A percentile compares a stretch with the other conserved stretches of the same genome.
Evolutionary conservation across 2,888 invertebrate genomes (phyloP).

Genomic region (Stenurella melanura): DNA sequence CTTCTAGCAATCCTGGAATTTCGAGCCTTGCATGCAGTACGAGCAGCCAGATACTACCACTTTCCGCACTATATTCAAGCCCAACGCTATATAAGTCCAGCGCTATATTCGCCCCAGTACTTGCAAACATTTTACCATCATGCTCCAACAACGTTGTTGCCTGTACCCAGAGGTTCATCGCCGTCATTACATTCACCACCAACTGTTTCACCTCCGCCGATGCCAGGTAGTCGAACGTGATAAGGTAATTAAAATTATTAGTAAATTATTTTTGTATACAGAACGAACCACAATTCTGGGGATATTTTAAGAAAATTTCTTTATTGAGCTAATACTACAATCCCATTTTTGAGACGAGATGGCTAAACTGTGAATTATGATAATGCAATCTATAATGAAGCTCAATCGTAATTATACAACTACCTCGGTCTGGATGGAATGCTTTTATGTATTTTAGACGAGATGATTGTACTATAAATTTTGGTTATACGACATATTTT

Average conservation of each 20-base stretch:
- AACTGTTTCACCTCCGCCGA: conserved; percentile 39
- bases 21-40: conserved; percentile 65
- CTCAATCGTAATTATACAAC: too few species aligned
- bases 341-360: too few species aligned
- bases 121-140: conserved; percentile 64
- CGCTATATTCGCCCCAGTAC: conserved; percentile 67
- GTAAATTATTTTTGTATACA: background rate
- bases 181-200: conserved; percentile 40
- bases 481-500: too few species aligned
- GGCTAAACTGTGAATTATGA: too few species aligned
- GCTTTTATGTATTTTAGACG: too few species aligned
- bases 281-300: background rate
- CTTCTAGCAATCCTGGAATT: conserved; percentile 68
- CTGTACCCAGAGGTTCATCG: conserved; percentile 58
- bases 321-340: too few species aligned
- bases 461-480: too few species aligned
- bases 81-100: conserved; percentile 63
- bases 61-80: conserved; percentile 62
- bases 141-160: conserved; percentile 59
- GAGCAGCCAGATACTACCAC: conserved; percentile 65
- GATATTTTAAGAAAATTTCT: too few species aligned
- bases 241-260: conserved; percentile 56
- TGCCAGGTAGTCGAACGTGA: conserved; percentile 65
- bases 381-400: too few species aligned
- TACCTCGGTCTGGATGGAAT: too few species aligned